A percentile compares a stretch with the other conserved stretches of the same genome.
Evolutionary conservation across 2,888 invertebrate genomes (phyloP).

Genomic region (Galerucella pusilla): DNA sequence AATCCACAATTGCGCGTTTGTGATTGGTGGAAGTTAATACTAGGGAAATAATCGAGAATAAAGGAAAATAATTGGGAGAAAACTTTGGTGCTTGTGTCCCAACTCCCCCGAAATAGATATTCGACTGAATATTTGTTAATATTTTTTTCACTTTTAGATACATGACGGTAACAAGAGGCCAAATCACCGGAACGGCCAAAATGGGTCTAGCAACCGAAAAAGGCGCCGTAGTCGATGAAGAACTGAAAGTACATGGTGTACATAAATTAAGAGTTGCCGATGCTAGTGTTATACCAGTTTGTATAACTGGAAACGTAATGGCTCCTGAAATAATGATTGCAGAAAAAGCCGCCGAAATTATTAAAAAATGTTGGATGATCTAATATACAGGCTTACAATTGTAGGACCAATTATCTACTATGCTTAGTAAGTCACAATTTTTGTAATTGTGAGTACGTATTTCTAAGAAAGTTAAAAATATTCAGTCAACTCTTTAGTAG

Average conservation of each 20-base stretch:
- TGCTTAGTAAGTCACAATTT: neutral
- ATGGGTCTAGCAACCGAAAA: conserved; percentile 76
- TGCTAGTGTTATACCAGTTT: conserved; percentile 75
- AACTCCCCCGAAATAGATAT: too few species aligned
- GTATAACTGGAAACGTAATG: conserved; percentile 75
- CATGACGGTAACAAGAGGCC: conserved; percentile 51
- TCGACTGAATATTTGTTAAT: too few species aligned
- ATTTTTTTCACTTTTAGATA: conserved; percentile 40
- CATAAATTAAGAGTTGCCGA: conserved; percentile 73
- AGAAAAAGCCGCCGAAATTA: conserved; percentile 77
- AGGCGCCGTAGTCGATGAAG: conserved; percentile 73
- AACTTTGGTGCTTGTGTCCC: too few species aligned
- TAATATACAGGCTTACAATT: neutral
- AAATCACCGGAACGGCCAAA: conserved; percentile 71
- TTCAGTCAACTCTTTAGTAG: too few species aligned
- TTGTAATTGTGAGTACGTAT: neutral
- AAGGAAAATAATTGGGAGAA: too few species aligned
- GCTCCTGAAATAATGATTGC: conserved; percentile 79
- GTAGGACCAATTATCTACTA: neutral
- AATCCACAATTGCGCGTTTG: too few species aligned
- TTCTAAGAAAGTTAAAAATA: too few species aligned
- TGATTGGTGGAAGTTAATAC: too few species aligned
- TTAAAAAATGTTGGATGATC: conserved; percentile 65
- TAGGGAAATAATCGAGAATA: neutral
- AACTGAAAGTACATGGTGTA: conserved; percentile 72